phyloP scores from a whole-genome alignment of 2,888 invertebrate species.

The Drosophila affinis region DNA sequence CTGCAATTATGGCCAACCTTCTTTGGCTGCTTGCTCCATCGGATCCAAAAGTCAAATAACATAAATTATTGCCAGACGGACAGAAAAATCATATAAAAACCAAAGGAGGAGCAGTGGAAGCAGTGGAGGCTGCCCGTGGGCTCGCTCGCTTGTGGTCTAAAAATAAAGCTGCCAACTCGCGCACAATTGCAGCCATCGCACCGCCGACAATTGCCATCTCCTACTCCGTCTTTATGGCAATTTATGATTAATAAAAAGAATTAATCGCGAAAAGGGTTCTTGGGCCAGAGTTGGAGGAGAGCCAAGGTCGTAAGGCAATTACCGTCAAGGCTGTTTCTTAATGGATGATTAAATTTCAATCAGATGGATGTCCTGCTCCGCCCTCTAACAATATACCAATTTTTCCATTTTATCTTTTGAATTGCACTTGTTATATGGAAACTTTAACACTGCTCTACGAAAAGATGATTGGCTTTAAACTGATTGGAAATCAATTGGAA shows the following conservation, averaged over 20 bases:
- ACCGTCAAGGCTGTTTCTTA: not conserved
- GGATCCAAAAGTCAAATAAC: constrained; percentile 72
- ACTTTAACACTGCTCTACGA: not conserved
- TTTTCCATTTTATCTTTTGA: not conserved
- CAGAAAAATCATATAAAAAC: constrained; percentile 56
- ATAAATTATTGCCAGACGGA: constrained; percentile 67
- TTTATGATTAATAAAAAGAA: constrained; percentile 73
- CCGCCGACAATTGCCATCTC: constrained; percentile 60
- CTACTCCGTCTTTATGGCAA: constrained; percentile 49
- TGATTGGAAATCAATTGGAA: not conserved
- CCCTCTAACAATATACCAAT: not conserved
- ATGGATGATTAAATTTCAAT: not conserved
- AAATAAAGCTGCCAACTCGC: constrained; percentile 35
- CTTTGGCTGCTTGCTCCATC: constrained; percentile 29
- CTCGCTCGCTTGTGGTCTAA: constrained; percentile 23
- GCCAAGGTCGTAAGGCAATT: not conserved
- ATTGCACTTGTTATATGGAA: not conserved
- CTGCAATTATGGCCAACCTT: constrained; percentile 61
- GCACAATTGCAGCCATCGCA: constrained; percentile 40
- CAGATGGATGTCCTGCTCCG: not conserved
- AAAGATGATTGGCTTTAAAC: not conserved
- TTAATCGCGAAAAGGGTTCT: constrained; percentile 30
- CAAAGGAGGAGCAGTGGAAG: constrained; percentile 22
- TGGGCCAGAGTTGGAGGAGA: not conserved
- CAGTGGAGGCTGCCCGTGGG: constrained; percentile 36